phyloP scores from a whole-genome alignment of 2,113 vertebrate species.

The Xiphorhynchus elegans region DNA sequence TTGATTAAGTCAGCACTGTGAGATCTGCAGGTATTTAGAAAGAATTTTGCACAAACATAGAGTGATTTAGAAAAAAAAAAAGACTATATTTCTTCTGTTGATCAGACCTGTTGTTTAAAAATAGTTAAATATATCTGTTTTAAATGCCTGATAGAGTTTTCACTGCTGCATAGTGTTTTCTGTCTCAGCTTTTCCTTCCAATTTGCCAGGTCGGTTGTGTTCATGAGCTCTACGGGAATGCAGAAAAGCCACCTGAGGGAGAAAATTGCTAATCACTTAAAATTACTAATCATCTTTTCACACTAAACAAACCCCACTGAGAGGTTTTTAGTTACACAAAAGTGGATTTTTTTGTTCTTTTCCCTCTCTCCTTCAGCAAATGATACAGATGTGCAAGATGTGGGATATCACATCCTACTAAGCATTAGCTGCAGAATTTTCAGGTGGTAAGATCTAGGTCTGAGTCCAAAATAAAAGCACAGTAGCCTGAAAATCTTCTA shows the following conservation, averaged over 20 bases:
- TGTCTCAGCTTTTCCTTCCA: constrained; percentile 41
- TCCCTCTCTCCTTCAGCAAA: constrained; percentile 41
- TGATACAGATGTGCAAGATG: constrained; percentile 65
- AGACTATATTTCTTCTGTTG: constrained; percentile 18
- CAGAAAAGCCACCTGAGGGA: constrained; percentile 75
- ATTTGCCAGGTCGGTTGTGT: constrained; percentile 49
- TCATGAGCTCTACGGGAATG: constrained; percentile 65
- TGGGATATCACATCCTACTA: constrained; percentile 51
- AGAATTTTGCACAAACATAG: neutral
- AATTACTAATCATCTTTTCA: constrained; percentile 77
- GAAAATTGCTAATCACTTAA: constrained; percentile 77
- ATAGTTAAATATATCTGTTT: neutral
- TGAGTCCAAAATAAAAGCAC: constrained; percentile 62
- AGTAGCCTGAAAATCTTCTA: constrained; percentile 58
- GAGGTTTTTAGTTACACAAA: constrained; percentile 68
- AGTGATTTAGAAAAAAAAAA: constrained; percentile 16
- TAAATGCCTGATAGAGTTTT: constrained; percentile 3
- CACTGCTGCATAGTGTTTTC: constrained; percentile 39
- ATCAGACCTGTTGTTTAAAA: constrained; percentile 51
- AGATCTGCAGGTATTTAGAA: neutral
- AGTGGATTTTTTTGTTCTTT: neutral
- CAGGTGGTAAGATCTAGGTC: constrained; percentile 56
- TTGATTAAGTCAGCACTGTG: neutral
- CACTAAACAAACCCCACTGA: constrained; percentile 75
- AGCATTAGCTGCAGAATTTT: constrained; percentile 52